Evolutionary conservation across 2,797 vertebrate genomes (phyloP).

Genomic region (Brachyrhaphis roseni): DNA sequence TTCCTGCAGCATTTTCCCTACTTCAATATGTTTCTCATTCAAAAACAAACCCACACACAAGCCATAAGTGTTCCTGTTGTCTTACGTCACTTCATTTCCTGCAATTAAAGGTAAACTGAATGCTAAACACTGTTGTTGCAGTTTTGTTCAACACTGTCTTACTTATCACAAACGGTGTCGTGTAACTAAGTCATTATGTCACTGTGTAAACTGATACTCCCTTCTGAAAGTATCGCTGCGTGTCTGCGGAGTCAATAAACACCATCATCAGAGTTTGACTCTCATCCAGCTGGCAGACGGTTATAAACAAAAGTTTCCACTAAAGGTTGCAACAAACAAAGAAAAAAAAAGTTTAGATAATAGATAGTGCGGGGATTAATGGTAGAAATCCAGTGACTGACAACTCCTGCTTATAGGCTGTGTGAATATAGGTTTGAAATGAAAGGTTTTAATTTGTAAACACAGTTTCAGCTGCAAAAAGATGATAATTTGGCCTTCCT

Average conservation of each 20-base stretch:
- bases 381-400: conserved; percentile 17
- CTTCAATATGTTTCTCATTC: neutral
- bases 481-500: neutral
- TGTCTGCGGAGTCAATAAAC: conserved; percentile 69
- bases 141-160: conserved; percentile 26
- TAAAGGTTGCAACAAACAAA: conserved; percentile 30
- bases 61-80: conserved; percentile 5
- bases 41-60: neutral
- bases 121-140: conserved; percentile 29
- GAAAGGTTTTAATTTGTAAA: neutral
- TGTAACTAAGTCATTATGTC: conserved; percentile 59
- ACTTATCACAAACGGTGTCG: conserved; percentile 25
- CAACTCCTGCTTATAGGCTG: neutral
- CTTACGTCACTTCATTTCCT: conserved; percentile 17
- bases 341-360: neutral
- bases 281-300: conserved; percentile 29
- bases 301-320: conserved; percentile 44
- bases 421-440: neutral
- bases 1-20: neutral
- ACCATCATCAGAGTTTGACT: conserved; percentile 38
- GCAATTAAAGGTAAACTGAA: neutral
- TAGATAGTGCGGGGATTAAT: neutral
- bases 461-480: neutral
- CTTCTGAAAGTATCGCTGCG: conserved; percentile 55
- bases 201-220: conserved; percentile 68